Evolutionary conservation across 2,797 vertebrate genomes (phyloP).

Genomic region (Peromyscus nudipes): DNA sequence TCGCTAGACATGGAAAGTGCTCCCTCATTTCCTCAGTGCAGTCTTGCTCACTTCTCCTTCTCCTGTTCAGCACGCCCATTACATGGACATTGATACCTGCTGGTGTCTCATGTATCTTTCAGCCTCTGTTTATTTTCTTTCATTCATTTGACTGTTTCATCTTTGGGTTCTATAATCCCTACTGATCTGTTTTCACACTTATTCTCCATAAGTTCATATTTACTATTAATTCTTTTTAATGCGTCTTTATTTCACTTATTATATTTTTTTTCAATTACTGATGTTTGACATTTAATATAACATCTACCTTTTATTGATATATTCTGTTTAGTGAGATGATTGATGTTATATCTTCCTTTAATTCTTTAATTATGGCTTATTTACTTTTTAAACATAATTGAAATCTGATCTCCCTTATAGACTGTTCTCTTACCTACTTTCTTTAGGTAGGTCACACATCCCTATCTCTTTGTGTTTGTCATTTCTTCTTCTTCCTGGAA

Average conservation of each 20-base stretch:
- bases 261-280: conserved; percentile 17
- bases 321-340: background rate
- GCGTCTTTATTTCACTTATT: conserved; percentile 4
- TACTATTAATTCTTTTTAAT: background rate
- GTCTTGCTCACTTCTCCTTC: background rate
- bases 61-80: background rate
- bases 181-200: background rate
- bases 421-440: background rate
- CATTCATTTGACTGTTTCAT: background rate
- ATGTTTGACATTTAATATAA: background rate
- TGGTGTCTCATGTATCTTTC: background rate
- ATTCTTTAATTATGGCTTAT: background rate
- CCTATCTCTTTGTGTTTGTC: background rate
- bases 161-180: background rate
- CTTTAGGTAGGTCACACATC: background rate
- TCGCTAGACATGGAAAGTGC: background rate
- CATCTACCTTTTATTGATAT: background rate
- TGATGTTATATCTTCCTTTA: background rate
- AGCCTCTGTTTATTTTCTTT: background rate
- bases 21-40: background rate
- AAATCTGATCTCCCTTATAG: background rate
- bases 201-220: background rate
- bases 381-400: background rate
- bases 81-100: background rate
- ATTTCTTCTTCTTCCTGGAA: background rate